A percentile compares a stretch with the other conserved stretches of the same genome.
Evolutionary conservation across 2,113 vertebrate species (phyloP).

Genomic region (Leucoraja erinaceus): DNA sequence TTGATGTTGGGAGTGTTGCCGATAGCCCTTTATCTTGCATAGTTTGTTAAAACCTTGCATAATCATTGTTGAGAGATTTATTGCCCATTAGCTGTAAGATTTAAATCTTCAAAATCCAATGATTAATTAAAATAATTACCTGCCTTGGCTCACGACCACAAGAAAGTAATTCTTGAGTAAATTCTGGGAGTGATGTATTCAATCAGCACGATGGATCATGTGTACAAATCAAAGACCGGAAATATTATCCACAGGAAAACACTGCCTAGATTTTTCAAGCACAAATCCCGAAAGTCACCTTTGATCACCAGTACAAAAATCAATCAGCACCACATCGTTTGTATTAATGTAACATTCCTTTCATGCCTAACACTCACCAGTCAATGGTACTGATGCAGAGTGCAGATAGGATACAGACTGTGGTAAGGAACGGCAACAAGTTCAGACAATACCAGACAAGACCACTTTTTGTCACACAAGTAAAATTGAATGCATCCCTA

Average conservation of each 20-base stretch:
- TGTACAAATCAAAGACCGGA: not conserved
- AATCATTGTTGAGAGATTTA: not conserved
- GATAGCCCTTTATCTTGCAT: not conserved
- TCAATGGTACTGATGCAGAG: not conserved
- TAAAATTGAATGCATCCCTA: not conserved
- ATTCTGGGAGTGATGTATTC: not conserved
- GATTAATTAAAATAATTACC: not conserved
- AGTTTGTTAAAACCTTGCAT: not conserved
- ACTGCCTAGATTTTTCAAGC: not conserved
- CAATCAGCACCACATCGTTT: not conserved
- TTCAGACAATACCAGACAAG: too few species aligned
- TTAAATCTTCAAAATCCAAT: not conserved
- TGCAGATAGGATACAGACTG: not conserved
- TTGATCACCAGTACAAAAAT: not conserved
- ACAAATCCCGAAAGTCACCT: not conserved
- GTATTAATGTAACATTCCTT: not conserved
- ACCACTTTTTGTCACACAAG: too few species aligned
- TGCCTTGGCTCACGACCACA: not conserved
- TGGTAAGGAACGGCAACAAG: not conserved
- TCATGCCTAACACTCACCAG: too few species aligned
- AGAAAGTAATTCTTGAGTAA: not conserved
- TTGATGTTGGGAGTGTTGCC: not conserved
- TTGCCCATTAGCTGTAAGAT: conserved; percentile 1
- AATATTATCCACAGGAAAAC: not conserved
- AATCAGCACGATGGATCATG: not conserved